Conservation (phyloP, 2,888 invertebrate species). For the Euplagia quadripunctaria region DNA sequence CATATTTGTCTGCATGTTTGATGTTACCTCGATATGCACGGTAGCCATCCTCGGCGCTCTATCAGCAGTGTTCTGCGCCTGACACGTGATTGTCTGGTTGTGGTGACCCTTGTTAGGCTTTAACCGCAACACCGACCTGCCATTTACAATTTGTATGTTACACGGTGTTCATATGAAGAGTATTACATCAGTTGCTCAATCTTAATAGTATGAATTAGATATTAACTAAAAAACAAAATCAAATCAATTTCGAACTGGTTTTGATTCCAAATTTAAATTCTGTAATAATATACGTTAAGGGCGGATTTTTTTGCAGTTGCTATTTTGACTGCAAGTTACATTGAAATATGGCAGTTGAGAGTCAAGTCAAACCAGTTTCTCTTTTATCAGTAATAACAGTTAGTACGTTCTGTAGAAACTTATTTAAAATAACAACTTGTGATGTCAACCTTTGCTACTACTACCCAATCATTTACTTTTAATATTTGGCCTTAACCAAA, state of each 20-base stretch:
- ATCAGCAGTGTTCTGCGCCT: conserved; percentile 97
- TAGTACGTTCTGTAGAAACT: too few species aligned
- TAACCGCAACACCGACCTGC: conserved; percentile 93
- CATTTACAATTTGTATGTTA: conserved; percentile 26
- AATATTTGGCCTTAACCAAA: too few species aligned
- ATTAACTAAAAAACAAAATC: background rate
- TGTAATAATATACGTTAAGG: background rate
- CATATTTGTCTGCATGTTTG: conserved; percentile 32
- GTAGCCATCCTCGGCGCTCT: conserved; percentile 93
- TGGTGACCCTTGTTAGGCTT: conserved; percentile 95
- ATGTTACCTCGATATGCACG: conserved; percentile 92
- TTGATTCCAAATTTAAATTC: background rate
- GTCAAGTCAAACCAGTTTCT: too few species aligned
- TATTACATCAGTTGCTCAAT: background rate
- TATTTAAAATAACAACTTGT: too few species aligned
- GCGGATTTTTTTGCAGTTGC: too few species aligned
- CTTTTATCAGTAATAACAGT: too few species aligned
- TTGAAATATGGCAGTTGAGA: too few species aligned
- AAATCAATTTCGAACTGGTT: background rate
- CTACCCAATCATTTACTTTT: too few species aligned
- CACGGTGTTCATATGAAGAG: background rate
- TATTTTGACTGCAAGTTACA: too few species aligned
- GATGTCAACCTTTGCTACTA: too few species aligned
- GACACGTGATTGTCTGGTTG: conserved; percentile 96
- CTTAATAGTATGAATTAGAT: background rate